Evolutionary conservation across 2,797 vertebrate genomes (phyloP).

Genomic region (Galago senegalensis): DNA sequence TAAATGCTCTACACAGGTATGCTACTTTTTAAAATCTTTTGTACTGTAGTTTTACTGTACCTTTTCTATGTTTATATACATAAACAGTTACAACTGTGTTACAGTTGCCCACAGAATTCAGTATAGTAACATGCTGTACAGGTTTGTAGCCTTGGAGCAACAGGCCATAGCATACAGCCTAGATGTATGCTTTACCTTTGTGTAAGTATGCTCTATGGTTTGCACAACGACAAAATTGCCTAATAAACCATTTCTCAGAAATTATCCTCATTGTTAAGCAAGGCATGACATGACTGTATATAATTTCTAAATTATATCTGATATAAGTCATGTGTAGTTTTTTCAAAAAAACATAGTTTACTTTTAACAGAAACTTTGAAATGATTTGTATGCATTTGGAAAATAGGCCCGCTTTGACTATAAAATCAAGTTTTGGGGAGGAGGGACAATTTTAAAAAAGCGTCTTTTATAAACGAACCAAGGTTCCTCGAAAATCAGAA

Average conservation of each 20-base stretch:
- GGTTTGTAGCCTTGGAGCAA: background rate
- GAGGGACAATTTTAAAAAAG: background rate
- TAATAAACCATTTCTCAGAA: background rate
- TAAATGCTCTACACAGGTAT: background rate
- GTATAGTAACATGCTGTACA: background rate
- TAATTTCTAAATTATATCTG: constrained; percentile 11
- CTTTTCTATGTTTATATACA: background rate
- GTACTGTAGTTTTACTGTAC: background rate
- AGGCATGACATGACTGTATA: background rate
- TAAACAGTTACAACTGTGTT: background rate
- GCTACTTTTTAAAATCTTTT: background rate
- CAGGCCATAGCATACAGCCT: background rate
- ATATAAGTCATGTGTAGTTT: background rate
- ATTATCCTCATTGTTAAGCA: background rate
- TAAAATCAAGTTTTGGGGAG: background rate
- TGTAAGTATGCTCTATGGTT: background rate
- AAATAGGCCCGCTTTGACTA: constrained; percentile 36
- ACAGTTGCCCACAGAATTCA: too few relatives aligned
- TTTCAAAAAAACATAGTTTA: constrained; percentile 3
- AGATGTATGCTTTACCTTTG: background rate
- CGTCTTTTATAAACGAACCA: constrained; percentile 12
- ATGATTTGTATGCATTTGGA: background rate
- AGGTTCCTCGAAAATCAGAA: background rate
- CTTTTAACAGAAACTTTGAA: constrained; percentile 51
- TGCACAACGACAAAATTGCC: background rate